phyloP scores from a whole-genome alignment of 2,797 vertebrate genomes.

The Anguilla marmorata region DNA sequence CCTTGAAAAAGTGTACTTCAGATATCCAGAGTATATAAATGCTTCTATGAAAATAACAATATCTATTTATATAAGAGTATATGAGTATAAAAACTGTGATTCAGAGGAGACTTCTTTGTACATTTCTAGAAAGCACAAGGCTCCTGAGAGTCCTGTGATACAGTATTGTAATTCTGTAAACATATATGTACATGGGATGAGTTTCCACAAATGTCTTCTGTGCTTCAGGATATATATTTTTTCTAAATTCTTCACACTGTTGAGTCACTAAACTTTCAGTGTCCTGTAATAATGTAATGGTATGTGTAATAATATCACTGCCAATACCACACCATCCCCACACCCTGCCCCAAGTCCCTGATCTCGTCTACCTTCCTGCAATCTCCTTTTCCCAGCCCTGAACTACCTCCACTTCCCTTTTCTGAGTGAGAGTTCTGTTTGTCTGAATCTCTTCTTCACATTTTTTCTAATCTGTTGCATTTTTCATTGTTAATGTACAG shows the following conservation, averaged over 20 bases:
- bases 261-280: slow-evolving; percentile 67
- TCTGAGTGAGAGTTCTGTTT: slow-evolving; percentile 60
- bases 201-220: slow-evolving; percentile 80
- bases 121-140: slow-evolving; percentile 71
- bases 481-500: slow-evolving; percentile 79
- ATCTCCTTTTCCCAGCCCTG: slow-evolving; percentile 44
- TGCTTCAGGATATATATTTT: slow-evolving; percentile 76
- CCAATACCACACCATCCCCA: slow-evolving; percentile 61
- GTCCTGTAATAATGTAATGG: slow-evolving; percentile 59
- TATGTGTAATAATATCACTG: slow-evolving; percentile 64
- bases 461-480: slow-evolving; percentile 64
- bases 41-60: slow-evolving; percentile 64
- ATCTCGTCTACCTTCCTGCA: slow-evolving; percentile 45
- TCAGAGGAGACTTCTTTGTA: slow-evolving; percentile 70
- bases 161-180: slow-evolving; percentile 77
- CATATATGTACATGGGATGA: slow-evolving; percentile 74
- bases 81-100: slow-evolving; percentile 78
- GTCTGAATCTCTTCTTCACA: slow-evolving; percentile 60
- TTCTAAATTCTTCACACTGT: slow-evolving; percentile 59
- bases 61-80: slow-evolving; percentile 66
- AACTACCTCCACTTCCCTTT: neutral
- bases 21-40: slow-evolving; percentile 71
- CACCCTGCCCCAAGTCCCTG: slow-evolving; percentile 39
- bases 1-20: slow-evolving; percentile 66
- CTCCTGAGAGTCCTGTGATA: slow-evolving; percentile 78